These are phyloP conservation scores for Epirrhoe alternata DNA, from an alignment of 2,888 invertebrate species.

Conservation along the genomic window DNA sequence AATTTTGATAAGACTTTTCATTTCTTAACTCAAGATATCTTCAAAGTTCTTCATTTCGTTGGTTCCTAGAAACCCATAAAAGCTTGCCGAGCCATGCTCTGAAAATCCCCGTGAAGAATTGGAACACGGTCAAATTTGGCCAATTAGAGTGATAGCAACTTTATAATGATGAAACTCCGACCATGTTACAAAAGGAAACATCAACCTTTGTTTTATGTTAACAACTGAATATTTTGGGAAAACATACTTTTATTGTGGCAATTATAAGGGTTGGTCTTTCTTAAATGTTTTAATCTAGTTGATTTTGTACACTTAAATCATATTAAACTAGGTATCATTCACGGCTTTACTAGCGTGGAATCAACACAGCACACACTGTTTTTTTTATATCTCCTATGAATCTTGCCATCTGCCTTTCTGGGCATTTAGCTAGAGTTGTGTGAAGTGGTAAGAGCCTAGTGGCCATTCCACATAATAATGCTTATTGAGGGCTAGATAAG, in stretches of 20 bases:
- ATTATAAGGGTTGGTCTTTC: no score
- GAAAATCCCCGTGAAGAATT: not conserved
- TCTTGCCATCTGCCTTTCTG: no score
- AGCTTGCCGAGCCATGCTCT: not conserved
- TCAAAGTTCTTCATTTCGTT: not conserved
- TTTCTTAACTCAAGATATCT: not conserved
- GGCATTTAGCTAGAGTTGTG: no score
- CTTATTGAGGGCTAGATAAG: no score
- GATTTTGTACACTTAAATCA: no score
- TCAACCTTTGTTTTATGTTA: not conserved
- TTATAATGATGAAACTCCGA: slow-evolving; percentile 2
- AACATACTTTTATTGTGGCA: not conserved
- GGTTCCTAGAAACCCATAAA: not conserved
- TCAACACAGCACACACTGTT: no score
- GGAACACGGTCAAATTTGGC: not conserved
- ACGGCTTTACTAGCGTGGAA: no score
- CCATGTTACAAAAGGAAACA: not conserved
- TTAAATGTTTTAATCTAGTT: no score
- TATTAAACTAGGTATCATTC: no score
- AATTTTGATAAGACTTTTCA: not conserved
- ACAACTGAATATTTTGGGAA: not conserved
- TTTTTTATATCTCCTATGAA: no score
- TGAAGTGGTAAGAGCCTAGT: no score
- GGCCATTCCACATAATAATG: no score
- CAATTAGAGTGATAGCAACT: not conserved